phyloP scores from a whole-genome alignment of 2,113 vertebrate species.

The Macheiramphus alcinus region DNA sequence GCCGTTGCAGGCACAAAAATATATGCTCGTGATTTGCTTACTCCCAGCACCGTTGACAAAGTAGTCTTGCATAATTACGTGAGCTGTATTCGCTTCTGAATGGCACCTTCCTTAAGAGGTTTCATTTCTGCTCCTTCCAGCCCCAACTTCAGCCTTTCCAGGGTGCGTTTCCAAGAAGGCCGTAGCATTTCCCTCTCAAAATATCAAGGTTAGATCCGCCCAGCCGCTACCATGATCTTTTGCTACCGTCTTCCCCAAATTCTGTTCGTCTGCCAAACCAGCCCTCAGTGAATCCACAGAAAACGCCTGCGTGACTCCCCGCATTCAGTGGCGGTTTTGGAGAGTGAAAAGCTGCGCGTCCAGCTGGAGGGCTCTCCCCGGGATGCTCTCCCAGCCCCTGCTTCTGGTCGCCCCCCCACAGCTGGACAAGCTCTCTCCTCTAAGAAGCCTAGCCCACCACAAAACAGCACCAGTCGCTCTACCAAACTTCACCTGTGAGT shows the following conservation, averaged over 20 bases:
- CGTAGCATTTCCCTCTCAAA: not conserved
- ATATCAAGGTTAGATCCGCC: not conserved
- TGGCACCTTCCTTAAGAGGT: not conserved
- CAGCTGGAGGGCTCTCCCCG: not conserved
- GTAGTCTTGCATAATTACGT: not conserved
- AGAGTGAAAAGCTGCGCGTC: not conserved
- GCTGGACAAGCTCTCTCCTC: too few relatives aligned
- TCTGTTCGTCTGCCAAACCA: not conserved
- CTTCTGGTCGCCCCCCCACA: not conserved
- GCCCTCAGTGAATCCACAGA: fast-evolving
- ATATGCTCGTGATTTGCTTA: not conserved
- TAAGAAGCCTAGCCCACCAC: not conserved
- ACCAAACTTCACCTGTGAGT: not conserved
- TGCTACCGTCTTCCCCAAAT: not conserved
- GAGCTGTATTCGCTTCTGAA: not conserved
- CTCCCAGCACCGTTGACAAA: not conserved
- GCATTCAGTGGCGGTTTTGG: not conserved
- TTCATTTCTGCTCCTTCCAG: not conserved
- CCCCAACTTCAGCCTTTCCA: not conserved
- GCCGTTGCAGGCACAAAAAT: not conserved
- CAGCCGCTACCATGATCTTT: not conserved
- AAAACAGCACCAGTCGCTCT: not conserved
- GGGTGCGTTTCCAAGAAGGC: not conserved
- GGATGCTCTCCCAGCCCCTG: not conserved
- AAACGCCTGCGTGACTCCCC: not conserved